Percentiles rank a stretch among this genome's conserved stretches.
phyloP scores from a whole-genome alignment of 2,888 invertebrate species.

The Protodeltote pygarga region DNA sequence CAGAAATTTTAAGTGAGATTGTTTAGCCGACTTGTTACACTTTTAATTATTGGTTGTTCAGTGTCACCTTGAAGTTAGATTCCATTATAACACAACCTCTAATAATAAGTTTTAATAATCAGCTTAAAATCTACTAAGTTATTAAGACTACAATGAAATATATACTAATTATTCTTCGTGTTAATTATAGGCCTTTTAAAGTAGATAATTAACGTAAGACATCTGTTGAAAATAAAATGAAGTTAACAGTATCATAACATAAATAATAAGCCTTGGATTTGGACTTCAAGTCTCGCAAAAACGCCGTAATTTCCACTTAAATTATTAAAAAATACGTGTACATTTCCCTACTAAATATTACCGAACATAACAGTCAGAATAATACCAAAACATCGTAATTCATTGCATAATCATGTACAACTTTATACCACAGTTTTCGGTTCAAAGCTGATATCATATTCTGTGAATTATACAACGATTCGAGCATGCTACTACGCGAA shows the following conservation, averaged over 20 bases:
- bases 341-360: not conserved
- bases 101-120: constrained; percentile 39
- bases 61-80: constrained; percentile 5
- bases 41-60: constrained; percentile 24
- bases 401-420: constrained; percentile 23
- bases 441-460: constrained; percentile 33
- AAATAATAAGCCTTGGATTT: not conserved
- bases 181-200: not conserved
- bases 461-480: constrained; percentile 37
- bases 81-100: constrained; percentile 9
- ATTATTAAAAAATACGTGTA: not conserved
- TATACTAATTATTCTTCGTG: constrained; percentile 1
- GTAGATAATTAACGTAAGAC: too few relatives aligned
- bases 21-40: not conserved
- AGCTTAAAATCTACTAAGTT: constrained; percentile 14
- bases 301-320: not conserved
- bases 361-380: constrained; percentile 2
- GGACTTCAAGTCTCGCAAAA: not conserved
- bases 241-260: not conserved
- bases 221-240: too few relatives aligned
- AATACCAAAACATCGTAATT: constrained; percentile 7
- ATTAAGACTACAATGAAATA: constrained; percentile 14
- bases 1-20: not conserved
- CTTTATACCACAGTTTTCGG: constrained; percentile 13
- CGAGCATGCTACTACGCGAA: constrained; percentile 12